phyloP scores from a whole-genome alignment of 2,113 vertebrate species.

The Thomomys bottae region DNA sequence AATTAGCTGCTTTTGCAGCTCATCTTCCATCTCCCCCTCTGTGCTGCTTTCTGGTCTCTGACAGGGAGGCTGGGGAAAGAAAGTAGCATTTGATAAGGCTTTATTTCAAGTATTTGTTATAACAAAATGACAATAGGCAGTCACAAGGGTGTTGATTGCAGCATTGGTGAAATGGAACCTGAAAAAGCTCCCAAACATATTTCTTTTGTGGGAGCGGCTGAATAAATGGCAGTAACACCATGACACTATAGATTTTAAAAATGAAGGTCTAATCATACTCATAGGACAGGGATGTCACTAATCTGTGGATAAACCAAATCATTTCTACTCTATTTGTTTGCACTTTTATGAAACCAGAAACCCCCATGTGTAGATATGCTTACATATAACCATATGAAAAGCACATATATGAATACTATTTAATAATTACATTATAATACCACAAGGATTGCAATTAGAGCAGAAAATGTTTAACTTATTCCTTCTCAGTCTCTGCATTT shows the following conservation, averaged over 20 bases:
- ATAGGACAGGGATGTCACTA: not conserved
- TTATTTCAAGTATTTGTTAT: not conserved
- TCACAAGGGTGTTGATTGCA: not conserved
- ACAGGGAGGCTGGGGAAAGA: not conserved
- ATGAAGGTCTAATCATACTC: not conserved
- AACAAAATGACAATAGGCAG: slow-evolving; percentile 17
- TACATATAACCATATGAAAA: not conserved
- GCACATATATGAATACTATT: too few species aligned
- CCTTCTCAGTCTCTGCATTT: not conserved
- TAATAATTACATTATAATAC: too few species aligned
- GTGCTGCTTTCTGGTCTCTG: not conserved
- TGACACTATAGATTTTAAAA: not conserved
- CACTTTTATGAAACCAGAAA: not conserved
- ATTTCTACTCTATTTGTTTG: not conserved
- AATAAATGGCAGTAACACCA: not conserved
- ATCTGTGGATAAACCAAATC: not conserved
- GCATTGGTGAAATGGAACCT: not conserved
- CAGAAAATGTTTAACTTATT: not conserved
- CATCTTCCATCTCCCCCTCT: not conserved
- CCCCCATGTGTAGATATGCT: not conserved
- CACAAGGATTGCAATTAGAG: not conserved
- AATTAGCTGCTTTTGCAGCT: not conserved
- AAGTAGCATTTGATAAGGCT: not conserved
- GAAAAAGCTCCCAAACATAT: not conserved
- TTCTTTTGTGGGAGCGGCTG: not conserved